A percentile compares a stretch with the other conserved stretches of the same genome.
phyloP scores from a whole-genome alignment of 35 echinoderm and acorn worm species.

The Chiridota heheva region DNA sequence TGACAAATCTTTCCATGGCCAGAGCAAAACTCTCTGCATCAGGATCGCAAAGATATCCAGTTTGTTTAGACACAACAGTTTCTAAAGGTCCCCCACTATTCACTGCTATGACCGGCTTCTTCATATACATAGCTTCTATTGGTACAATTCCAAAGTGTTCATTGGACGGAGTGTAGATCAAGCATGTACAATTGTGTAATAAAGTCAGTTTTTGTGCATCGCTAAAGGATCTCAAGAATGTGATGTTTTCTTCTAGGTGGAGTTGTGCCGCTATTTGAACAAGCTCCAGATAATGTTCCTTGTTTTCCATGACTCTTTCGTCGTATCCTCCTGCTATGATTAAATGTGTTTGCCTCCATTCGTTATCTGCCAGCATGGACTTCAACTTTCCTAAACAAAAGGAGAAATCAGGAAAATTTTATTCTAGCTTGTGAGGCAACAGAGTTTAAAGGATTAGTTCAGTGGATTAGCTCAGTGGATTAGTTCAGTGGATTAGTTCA shows the following conservation, averaged over 20 bases:
- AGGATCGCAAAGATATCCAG: constrained; percentile 72
- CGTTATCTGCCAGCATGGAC: constrained; percentile 20
- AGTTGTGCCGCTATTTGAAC: constrained; percentile 48
- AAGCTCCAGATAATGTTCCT: constrained; percentile 90
- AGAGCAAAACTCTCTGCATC: constrained; percentile 58
- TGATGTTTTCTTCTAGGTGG: constrained; percentile 59
- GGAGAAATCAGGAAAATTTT: constrained; percentile 9
- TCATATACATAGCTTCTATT: constrained; percentile 98
- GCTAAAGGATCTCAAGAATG: constrained; percentile 87
- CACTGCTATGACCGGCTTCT: constrained; percentile 87
- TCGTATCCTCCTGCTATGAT: constrained; percentile 99
- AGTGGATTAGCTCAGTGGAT: too few species aligned
- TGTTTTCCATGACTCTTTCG: constrained; percentile 85
- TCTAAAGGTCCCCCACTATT: constrained; percentile 96
- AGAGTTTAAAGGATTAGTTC: too few species aligned
- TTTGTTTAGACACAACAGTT: constrained; percentile 65
- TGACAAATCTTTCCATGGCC: constrained; percentile 87
- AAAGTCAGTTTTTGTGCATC: constrained; percentile 81
- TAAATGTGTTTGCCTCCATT: constrained; percentile 72
- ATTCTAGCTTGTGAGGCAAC: too few species aligned
- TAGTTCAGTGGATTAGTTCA: too few species aligned
- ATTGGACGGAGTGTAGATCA: constrained; percentile 89
- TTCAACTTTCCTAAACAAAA: constrained; percentile 61
- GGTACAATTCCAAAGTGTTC: constrained; percentile 99
- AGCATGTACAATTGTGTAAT: constrained; percentile 73